Evolutionary conservation across 2,888 invertebrate genomes (phyloP).

Genomic region (Bellardia bayeri): DNA sequence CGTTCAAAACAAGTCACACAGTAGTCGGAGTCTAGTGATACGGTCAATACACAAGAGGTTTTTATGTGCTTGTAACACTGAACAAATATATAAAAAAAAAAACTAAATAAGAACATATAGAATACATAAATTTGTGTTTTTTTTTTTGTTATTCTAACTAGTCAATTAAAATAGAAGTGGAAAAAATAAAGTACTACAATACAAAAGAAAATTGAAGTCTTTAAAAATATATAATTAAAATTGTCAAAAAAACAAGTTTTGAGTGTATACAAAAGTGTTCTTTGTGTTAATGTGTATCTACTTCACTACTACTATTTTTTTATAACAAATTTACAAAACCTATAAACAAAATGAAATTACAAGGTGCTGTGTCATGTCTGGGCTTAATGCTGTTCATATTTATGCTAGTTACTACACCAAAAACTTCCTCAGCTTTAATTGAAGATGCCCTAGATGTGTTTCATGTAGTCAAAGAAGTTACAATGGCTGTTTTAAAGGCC

Average conservation of each 20-base stretch:
- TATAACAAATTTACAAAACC: conserved; percentile 9
- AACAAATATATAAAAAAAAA: neutral
- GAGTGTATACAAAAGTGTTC: conserved; percentile 36
- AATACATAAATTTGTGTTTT: neutral
- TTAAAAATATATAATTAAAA: conserved; percentile 11
- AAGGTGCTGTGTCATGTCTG: conserved; percentile 18
- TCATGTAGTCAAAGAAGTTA: conserved; percentile 86
- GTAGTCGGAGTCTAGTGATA: conserved; percentile 20
- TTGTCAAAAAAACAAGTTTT: neutral
- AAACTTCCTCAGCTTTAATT: conserved; percentile 84
- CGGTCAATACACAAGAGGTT: neutral
- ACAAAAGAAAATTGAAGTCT: conserved; percentile 12
- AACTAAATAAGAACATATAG: neutral
- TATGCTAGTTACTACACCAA: conserved; percentile 74
- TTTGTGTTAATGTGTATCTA: conserved; percentile 2
- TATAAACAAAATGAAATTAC: conserved; percentile 57
- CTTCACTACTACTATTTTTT: neutral
- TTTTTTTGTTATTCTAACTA: conserved; percentile 27
- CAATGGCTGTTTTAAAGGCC: conserved; percentile 86
- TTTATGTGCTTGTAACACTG: conserved; percentile 22
- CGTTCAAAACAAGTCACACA: conserved; percentile 23
- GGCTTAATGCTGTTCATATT: conserved; percentile 27
- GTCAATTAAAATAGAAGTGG: conserved; percentile 32
- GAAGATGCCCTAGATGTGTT: conserved; percentile 87
- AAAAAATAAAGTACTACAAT: neutral